phyloP scores from a whole-genome alignment of 92 coral and sea anemone genomes.

The Actinernus sp. region DNA sequence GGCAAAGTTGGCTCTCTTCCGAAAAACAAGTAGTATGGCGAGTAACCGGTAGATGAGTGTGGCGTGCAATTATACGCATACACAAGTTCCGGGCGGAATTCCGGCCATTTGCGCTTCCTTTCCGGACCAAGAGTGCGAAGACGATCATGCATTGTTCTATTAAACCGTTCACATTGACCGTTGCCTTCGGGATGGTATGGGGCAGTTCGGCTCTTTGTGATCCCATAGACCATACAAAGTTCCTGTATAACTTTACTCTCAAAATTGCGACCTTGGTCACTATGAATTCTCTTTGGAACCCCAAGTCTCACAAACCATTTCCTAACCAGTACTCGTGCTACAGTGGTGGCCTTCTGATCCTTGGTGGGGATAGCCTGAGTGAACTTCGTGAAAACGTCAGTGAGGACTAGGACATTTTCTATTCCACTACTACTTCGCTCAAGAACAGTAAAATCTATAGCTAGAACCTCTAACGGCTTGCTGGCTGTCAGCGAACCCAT shows the following conservation, averaged over 20 bases:
- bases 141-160: conserved; percentile 67
- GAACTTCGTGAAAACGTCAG: conserved; percentile 48
- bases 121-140: conserved; percentile 38
- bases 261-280: neutral
- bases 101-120: too few relatives aligned
- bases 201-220: conserved; percentile 14
- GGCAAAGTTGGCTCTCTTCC: too few relatives aligned
- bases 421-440: conserved; percentile 49
- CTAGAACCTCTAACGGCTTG: conserved; percentile 48
- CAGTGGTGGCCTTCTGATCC: conserved; percentile 8
- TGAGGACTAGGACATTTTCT: conserved; percentile 71
- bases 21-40: too few relatives aligned
- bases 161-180: conserved; percentile 78
- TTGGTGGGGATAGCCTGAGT: conserved; percentile 53
- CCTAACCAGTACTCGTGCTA: neutral
- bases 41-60: too few relatives aligned
- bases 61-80: too few relatives aligned
- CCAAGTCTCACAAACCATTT: conserved; percentile 25
- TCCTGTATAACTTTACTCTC: neutral
- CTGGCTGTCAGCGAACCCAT: conserved; percentile 67
- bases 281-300: conserved; percentile 24
- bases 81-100: too few relatives aligned
- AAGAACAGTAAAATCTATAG: conserved; percentile 67
- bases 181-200: conserved; percentile 81
- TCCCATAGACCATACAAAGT: neutral